Evolutionary conservation across 2,113 vertebrate species (phyloP), one percentile per base, ranked within the genome.

Genomic region (Craseonycteris thonglongyai): DNA sequence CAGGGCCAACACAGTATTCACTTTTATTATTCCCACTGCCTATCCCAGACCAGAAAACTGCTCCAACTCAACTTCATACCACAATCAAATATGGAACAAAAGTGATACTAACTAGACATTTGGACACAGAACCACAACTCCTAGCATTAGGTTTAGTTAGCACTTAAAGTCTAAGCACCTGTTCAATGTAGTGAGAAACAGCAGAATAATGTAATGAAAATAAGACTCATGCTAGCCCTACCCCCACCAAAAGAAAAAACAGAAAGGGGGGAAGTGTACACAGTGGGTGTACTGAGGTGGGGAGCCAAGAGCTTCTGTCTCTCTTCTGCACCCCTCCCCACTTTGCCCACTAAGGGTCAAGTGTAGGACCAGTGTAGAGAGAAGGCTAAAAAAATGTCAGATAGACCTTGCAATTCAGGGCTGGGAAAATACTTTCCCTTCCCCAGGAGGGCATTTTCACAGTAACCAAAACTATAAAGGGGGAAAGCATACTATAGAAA

Each of bases 361-460:
- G 49, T 45, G 30, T 16, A 72, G 45, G n/a, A 40, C 24, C 19
- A 33, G 75, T 3, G 21, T 1, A 83, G 30, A 88, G 9, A 84
- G 45, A 76, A 90, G 38, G 54, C 75, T 92, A 79, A 59, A n/a
- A n/a, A 88, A 94, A 96, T 85, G 65, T 47, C 72, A 82, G 54
- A 12, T 63, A 83, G 66, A 90, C 79, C 87, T 86, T 83, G 42
- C 87, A 40, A 74, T 45, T 87, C 2, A 28, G 33, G 45, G 30
- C 79, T 72, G 19, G 87, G 92, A 90, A 96, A 96, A 89, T 28
- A 71, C 74, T 69, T 61, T 81, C 69, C 71, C 51, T 84, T 92
- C 45, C 79, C 59, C 38, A 68, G 38, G 95, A 96, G 85, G 93
- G 90, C 86, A 95, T 95, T 92, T 96, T 95, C 91, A 91, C 49